Conservation (phyloP, 2,113 vertebrate genomes). For the Crypturellus undulatus region DNA sequence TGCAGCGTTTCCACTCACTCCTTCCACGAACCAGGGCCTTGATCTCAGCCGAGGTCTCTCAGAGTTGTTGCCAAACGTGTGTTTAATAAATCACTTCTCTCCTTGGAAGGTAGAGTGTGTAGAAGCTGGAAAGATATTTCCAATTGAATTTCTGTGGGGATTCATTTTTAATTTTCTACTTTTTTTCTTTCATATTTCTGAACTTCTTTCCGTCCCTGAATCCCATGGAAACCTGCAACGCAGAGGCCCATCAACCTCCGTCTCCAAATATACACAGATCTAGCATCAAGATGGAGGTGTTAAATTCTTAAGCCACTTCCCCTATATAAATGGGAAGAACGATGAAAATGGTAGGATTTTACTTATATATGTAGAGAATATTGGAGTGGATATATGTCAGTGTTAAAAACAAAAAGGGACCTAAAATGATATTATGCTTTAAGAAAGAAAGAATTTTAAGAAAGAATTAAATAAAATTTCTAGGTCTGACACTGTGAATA, state of each 20-base stretch:
- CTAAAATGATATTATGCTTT: neutral
- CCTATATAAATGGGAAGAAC: neutral
- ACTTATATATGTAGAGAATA: neutral
- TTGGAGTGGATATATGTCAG: neutral
- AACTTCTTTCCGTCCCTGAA: neutral
- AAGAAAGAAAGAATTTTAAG: neutral
- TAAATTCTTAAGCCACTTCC: neutral
- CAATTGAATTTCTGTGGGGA: neutral
- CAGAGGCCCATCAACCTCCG: neutral
- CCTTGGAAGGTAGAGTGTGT: neutral
- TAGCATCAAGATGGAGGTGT: neutral
- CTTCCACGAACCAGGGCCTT: neutral
- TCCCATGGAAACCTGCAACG: neutral
- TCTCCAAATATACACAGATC: neutral
- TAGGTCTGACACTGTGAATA: neutral
- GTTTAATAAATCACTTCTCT: neutral
- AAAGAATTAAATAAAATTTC: neutral
- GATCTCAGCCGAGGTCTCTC: neutral
- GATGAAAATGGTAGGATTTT: neutral
- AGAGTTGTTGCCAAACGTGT: neutral
- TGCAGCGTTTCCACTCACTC: neutral
- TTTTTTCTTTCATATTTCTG: neutral
- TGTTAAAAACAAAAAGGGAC: neutral
- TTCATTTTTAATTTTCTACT: neutral
- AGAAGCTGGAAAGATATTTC: conserved; percentile 28